Evolutionary conservation across 2,797 vertebrate genomes (phyloP), one percentile per base, ranked within the genome.

Genomic region (Enteromius radiatus): DNA sequence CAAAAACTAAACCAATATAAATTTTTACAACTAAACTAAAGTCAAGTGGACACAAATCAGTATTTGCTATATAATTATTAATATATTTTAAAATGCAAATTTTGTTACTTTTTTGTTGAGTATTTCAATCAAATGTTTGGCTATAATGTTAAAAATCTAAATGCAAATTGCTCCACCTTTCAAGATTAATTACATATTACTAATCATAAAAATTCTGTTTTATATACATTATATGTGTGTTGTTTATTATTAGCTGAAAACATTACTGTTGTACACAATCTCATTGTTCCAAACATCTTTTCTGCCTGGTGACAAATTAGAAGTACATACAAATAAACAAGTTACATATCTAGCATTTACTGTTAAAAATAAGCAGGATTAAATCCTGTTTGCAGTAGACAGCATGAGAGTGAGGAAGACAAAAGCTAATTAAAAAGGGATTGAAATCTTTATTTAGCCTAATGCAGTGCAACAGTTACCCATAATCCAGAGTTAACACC

Each of bases 361-460:
- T 3, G 41, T 65, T 68, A 83, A 90, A 87, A 89, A 83, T 88
- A 85, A 63, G 84, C 80, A 86, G 10, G 43, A 84, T 1, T 63
- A 41, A 88, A 90, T 90, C 86, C 79, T 90, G 87, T 90, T 92
- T 87, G 90, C 86, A 54, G 45, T 86, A 70, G 63, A 84, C 54
- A 33, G 26, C 56, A 74, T 85, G 73, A 82, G 68, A 89, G 87
- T 88, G 90, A 93, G 84, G 82, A 92, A 54, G 86, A 90, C 76
- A 88, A 86, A 91, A 91, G 89, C 93, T 90, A 89, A 92, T 93
- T 93, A 93, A 92, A 93, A 93, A 93, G 92, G 92, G 93, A 94
- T 93, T 94, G 80, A 88, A 89, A 87, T 93, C 92, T 96, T 95
- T 95, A 95, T 95, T 96, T 94, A 93, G 91, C 87, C 90, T 91